A percentile compares a stretch with the other conserved stretches of the same genome.
These are phyloP conservation scores for Siniperca chuatsi DNA, from an alignment of 2,113 vertebrate species.

Conservation along the genomic window DNA sequence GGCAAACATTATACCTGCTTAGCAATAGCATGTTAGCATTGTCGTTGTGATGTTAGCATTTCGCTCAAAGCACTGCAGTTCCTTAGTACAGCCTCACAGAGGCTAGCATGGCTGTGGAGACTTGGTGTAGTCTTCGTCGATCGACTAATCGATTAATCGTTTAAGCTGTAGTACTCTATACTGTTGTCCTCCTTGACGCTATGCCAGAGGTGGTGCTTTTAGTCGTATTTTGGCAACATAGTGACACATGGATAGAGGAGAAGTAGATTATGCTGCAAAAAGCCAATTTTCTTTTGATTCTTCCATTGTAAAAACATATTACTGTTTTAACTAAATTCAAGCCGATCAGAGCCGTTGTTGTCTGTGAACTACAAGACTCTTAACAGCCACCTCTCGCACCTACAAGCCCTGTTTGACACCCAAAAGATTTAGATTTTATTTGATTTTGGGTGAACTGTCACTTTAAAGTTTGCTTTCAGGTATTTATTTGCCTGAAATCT, in stretches of 20 bases:
- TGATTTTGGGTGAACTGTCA: neutral
- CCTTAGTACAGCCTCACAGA: too few species aligned
- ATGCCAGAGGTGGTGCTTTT: too few species aligned
- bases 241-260: too few species aligned
- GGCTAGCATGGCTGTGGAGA: neutral
- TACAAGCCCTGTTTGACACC: constrained; percentile 5
- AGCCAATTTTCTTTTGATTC: too few species aligned
- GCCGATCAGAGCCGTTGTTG: neutral
- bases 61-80: neutral
- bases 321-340: neutral
- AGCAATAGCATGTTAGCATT: neutral
- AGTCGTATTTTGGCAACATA: neutral
- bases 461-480: constrained; percentile 10
- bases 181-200: neutral
- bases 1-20: neutral
- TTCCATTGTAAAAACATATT: too few species aligned
- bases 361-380: neutral
- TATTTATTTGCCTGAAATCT: constrained; percentile 20
- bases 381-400: neutral
- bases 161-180: neutral
- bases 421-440: neutral
- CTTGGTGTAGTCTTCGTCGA: too few species aligned
- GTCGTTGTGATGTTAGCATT: neutral
- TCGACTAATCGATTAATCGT: neutral
- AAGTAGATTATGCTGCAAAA: too few species aligned